Base-by-base conservation (phyloP, 2,113 vertebrate genomes). In the Thunnus maccoyii region DNA sequence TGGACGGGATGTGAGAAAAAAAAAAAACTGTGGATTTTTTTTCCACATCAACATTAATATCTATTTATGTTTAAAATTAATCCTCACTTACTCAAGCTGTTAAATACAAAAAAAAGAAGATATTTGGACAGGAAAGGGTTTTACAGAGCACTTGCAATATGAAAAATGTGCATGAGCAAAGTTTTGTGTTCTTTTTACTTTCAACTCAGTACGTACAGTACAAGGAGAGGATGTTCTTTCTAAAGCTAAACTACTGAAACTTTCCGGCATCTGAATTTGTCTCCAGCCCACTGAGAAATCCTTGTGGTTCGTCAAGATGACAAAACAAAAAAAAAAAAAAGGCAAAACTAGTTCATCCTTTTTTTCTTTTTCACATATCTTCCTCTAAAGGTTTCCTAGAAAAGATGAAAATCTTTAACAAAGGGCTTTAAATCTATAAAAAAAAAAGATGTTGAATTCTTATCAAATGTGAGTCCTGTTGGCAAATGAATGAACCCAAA, bases 251-350 rank as follows among this genome's bases (percentile, higher is more conserved):
- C 22, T 17, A 68, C 16, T 67, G 60, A 60, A 76, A 76, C 51
- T 52, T 72, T 72, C 52, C 72, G 74, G 77, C 68, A 68, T 77
- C 47, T 58, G 41, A 56, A 74, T 78, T 78, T 72, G 18, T 66
- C 72, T 74, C 57, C 54, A 66, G 46, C 66, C 60, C 25, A 46
- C 74, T 27, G 46, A 63, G 50, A 84, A 74, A 84, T 70, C 56
- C n/a, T 10, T 7, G 14, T n/a, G 41, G 51, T 80, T 82, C n/a
- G 30, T 68, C 67, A 57, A 65, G 48, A 78, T 57, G 66, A 75
- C 15, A 52, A 25, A 52, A 60, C 25, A 41, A 41, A 71, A 14
- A 52, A 9, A 66, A 61, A 16, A 50, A 13, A 80, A 50, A 30
- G 4, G n/a, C 7, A 65, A 48, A 69, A 20, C 14, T 18, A 64